Evolutionary conservation across 1,140 invertebrate genomes (phyloP), one percentile per base, ranked within the genome.

Genomic region (Papilio aristodemus): DNA sequence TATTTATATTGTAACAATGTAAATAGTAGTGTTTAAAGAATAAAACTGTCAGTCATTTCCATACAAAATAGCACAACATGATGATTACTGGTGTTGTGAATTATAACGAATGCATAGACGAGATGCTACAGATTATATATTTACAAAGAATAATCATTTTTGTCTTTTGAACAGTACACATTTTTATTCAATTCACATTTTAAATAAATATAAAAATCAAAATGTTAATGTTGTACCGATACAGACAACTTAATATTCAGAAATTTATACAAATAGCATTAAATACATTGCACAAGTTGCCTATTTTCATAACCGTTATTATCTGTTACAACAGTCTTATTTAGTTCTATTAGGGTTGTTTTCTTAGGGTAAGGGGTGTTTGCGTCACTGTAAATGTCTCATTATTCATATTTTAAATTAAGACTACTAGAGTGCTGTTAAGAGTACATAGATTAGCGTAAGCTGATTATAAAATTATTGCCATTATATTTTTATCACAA

Each of bases 401-500:
- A 22, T 66, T 46, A 63, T 58, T 67, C 50, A 73, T 67, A 67
- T 59, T 54, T 66, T 70, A 70, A 46, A 43, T 32, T 66, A 66
- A 66, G 39, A 14, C 14, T 25, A 46, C 14, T 25, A 68, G 71
- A 68, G 50, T 69, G 64, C 74, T 80, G 59, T 75, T 77, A 77
- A 80, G 74, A 77, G 70, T 80, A 78, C 71, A 77, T 69, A 50
- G 50, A 14, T 59, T 76, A 77, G 71, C 50, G n/a, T 79, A 79
- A 73, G 75, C 62, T 74, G 74, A 60, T 67, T 39, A 73, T 71
- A 74, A 74, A 59, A 68, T 72, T 74, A 76, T 79, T 83, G 83
- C 83, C 81, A 85, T 84, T 78, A 77, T 80, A 77, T 78, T 79
- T 74, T 81, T 74, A 79, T 73, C 70, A 63, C 59, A 66, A 46